phyloP scores from a whole-genome alignment of 2,888 invertebrate species.

The Anthoptus insignis region DNA sequence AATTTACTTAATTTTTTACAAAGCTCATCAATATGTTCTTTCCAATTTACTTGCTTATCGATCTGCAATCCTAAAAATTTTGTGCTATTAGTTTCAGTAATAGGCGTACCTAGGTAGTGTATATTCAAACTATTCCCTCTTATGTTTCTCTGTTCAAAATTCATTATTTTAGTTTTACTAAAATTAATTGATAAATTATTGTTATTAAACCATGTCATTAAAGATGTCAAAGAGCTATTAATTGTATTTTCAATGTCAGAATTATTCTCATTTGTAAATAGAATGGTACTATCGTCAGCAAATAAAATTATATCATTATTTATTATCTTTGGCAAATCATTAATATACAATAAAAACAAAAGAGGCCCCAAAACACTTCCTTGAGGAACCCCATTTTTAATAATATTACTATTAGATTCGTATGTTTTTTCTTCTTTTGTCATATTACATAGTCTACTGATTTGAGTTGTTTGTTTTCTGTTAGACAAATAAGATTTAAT shows the following conservation, averaged over 20 bases:
- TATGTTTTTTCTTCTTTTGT: background rate
- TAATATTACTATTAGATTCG: background rate
- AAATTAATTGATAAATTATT: background rate
- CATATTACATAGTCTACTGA: background rate
- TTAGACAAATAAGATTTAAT: constrained; percentile 1
- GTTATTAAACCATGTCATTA: background rate
- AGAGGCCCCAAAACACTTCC: constrained; percentile 1
- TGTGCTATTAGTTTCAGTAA: background rate
- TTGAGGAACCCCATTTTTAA: background rate
- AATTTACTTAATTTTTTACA: no score
- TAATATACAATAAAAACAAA: constrained; percentile 2
- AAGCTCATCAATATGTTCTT: no score
- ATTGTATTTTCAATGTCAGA: constrained; percentile 1
- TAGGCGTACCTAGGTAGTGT: background rate
- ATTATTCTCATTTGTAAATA: background rate
- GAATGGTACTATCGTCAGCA: constrained; percentile 9
- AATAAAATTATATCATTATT: background rate
- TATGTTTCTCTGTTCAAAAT: background rate
- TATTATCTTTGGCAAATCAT: background rate
- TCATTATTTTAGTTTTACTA: constrained; percentile 6
- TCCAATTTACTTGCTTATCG: no score
- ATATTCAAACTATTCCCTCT: background rate
- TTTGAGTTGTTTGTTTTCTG: background rate
- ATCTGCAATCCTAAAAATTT: no score
- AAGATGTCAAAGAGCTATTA: background rate